Percentiles rank a stretch among this genome's conserved stretches.
These are phyloP conservation scores for Sylvicola fuscatus DNA, from an alignment of 2,888 invertebrate species.

Conservation along the genomic window DNA sequence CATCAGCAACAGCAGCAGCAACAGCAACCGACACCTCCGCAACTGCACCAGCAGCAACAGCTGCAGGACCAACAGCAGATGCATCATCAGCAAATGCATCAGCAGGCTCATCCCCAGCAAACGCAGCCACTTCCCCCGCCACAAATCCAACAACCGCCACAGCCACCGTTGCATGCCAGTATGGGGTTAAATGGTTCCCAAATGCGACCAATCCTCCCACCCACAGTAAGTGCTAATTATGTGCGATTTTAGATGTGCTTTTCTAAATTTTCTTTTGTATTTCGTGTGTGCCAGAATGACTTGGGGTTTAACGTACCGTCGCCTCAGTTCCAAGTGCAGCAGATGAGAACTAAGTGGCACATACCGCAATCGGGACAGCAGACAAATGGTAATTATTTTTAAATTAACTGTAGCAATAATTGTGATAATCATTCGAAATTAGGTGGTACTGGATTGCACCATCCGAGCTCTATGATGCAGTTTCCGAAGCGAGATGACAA, in stretches of 20 bases:
- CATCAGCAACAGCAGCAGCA: conserved; percentile 9
- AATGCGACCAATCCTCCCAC: conserved; percentile 18
- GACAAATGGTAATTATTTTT: conserved; percentile 1
- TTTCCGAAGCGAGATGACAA: conserved; percentile 19
- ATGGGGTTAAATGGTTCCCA: conserved; percentile 10
- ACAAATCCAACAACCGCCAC: conserved; percentile 7
- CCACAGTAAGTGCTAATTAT: not conserved
- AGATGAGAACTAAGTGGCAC: conserved; percentile 43
- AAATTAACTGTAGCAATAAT: not conserved
- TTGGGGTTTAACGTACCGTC: conserved; percentile 23
- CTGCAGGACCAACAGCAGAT: conserved; percentile 12
- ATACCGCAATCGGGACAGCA: conserved; percentile 34
- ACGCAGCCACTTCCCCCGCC: conserved; percentile 15
- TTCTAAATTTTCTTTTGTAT: conserved; percentile 1
- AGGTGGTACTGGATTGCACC: not conserved
- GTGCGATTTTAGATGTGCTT: not conserved
- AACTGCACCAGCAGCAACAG: conserved; percentile 10
- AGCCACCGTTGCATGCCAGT: conserved; percentile 7
- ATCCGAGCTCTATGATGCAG: conserved; percentile 22
- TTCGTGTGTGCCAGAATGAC: conserved; percentile 12
- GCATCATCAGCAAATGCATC: conserved; percentile 15
- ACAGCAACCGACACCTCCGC: conserved; percentile 17
- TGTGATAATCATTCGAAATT: not conserved
- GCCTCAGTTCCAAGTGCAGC: conserved; percentile 14
- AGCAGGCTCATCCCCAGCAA: conserved; percentile 21